Conservation (phyloP, 2,888 invertebrate species). For the Drosophila subquinaria region DNA sequence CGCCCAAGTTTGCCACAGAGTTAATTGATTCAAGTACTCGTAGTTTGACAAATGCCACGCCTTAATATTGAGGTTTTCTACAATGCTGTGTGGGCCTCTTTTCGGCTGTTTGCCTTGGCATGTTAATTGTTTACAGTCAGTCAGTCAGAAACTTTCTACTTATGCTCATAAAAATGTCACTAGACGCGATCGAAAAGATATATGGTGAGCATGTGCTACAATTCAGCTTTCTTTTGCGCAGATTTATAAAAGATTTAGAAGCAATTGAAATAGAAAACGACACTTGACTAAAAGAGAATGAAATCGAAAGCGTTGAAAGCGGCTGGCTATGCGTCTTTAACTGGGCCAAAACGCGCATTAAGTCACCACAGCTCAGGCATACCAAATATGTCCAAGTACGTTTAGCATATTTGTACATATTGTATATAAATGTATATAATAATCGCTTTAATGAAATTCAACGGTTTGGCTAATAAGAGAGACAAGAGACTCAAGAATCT, state of each 20-base stretch:
- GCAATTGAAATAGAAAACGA: constrained; percentile 78
- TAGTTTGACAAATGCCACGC: constrained; percentile 38
- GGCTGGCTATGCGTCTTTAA: constrained; percentile 52
- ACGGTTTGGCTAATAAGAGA: constrained; percentile 47
- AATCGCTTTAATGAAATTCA: constrained; percentile 63
- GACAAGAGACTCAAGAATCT: constrained; percentile 60
- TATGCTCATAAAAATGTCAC: constrained; percentile 69
- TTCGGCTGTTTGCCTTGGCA: constrained; percentile 50
- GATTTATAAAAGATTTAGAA: constrained; percentile 74
- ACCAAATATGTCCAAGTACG: constrained; percentile 71
- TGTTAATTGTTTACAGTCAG: constrained; percentile 62
- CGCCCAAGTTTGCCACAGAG: constrained; percentile 12
- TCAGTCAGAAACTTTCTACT: constrained; percentile 72
- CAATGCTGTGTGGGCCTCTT: constrained; percentile 30
- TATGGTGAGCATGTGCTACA: constrained; percentile 60
- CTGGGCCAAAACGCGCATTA: constrained; percentile 77
- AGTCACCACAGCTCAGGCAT: constrained; percentile 65
- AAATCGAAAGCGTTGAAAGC: constrained; percentile 78
- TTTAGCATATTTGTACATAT: constrained; percentile 9
- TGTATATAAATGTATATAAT: constrained; percentile 32
- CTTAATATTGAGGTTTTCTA: constrained; percentile 37
- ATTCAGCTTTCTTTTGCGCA: constrained; percentile 70
- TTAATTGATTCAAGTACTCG: constrained; percentile 26
- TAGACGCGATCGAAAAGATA: constrained; percentile 69
- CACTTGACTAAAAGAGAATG: constrained; percentile 64